Percentiles rank a stretch among this genome's conserved stretches.
Evolutionary conservation across 2,888 invertebrate species (phyloP).

Genomic region (Minunthozetes semirufus): DNA sequence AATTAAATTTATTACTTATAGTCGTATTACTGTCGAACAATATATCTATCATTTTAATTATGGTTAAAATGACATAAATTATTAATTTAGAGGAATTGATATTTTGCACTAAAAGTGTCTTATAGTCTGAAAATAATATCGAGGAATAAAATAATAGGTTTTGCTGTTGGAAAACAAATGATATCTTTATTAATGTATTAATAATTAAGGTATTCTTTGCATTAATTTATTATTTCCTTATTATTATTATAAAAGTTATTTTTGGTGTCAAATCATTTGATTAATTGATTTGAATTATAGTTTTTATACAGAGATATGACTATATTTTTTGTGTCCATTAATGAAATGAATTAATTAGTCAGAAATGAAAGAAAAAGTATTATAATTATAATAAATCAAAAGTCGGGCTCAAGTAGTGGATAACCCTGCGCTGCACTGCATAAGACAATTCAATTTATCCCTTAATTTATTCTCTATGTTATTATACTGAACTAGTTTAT

Average conservation of each 20-base stretch:
- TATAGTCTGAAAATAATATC: neutral
- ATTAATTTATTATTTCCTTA: neutral
- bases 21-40: too few species aligned
- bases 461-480: neutral
- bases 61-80: neutral
- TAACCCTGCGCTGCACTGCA: neutral
- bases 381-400: slow-evolving; percentile 13
- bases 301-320: neutral
- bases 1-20: too few species aligned
- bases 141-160: too few species aligned
- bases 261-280: neutral
- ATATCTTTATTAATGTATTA: slow-evolving; percentile 5
- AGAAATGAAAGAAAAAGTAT: neutral
- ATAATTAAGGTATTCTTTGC: neutral
- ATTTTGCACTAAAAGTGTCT: neutral
- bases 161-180: neutral
- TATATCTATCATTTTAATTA: slow-evolving; percentile 16
- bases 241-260: neutral
- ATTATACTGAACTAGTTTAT: too few species aligned
- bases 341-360: neutral
- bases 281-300: neutral
- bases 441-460: slow-evolving; percentile 6
- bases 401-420: neutral
- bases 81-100: neutral
- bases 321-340: neutral